Conservation (phyloP, 2,797 vertebrate species). For the Aselliscus stoliczkanus region DNA sequence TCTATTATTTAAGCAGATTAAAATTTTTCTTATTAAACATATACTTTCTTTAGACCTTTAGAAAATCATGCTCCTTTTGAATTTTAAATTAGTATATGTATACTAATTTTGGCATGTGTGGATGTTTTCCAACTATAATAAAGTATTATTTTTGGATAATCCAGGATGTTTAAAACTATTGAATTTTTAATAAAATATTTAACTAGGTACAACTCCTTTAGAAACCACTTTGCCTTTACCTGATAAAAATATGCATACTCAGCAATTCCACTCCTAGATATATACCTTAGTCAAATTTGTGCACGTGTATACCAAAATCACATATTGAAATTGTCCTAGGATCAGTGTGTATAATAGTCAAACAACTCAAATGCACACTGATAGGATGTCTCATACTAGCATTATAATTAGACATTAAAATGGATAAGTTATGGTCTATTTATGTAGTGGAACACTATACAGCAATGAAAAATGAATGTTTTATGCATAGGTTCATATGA, state of each 20-base stretch:
- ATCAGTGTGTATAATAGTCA: background rate
- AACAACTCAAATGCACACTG: background rate
- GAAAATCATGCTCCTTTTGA: constrained; percentile 27
- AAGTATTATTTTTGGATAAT: background rate
- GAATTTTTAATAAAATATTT: background rate
- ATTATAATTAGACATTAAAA: background rate
- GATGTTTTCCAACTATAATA: background rate
- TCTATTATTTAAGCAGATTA: no score
- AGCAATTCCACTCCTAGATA: background rate
- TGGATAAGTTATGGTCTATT: background rate
- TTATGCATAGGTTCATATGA: background rate
- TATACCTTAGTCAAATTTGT: background rate
- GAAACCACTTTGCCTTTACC: background rate
- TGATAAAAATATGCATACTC: background rate
- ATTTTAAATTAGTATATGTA: background rate
- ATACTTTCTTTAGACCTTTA: background rate
- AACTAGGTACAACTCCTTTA: background rate
- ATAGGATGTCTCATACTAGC: background rate
- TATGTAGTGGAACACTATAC: background rate
- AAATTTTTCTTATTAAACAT: background rate
- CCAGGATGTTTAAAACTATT: background rate
- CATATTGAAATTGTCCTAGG: background rate
- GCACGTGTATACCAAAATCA: background rate
- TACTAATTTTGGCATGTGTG: background rate
- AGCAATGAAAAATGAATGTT: background rate